Evolutionary conservation across 1,140 invertebrate genomes (phyloP).

Genomic region (Hydropsyche tenuis): DNA sequence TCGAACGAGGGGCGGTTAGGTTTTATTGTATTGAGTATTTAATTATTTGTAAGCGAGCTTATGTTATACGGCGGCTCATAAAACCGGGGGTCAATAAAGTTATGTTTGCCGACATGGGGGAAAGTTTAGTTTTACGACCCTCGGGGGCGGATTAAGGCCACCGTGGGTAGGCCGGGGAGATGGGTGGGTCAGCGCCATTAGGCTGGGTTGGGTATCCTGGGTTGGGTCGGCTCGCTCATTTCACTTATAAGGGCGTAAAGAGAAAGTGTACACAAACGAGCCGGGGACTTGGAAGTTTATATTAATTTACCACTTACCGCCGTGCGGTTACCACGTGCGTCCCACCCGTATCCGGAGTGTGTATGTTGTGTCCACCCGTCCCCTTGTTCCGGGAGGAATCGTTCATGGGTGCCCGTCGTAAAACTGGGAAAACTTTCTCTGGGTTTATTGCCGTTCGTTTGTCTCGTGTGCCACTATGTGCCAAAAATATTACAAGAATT

Average conservation of each 20-base stretch:
- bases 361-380: no score
- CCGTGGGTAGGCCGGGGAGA: background rate
- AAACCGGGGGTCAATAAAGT: constrained; percentile 41
- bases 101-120: constrained; percentile 38
- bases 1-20: background rate
- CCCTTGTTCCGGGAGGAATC: no score
- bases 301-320: constrained; percentile 36
- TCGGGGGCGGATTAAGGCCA: constrained; percentile 33
- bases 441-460: no score
- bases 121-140: constrained; percentile 42
- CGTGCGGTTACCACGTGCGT: constrained; percentile 22
- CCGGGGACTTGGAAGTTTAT: constrained; percentile 36
- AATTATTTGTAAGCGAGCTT: constrained; percentile 42
- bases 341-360: no score
- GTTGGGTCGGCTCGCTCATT: constrained; percentile 4
- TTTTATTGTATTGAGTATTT: constrained; percentile 41
- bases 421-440: no score
- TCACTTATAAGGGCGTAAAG: constrained; percentile 34
- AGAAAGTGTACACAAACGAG: constrained; percentile 36
- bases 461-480: no score
- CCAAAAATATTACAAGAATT: no score
- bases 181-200: constrained; percentile 12
- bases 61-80: constrained; percentile 40
- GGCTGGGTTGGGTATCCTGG: background rate
- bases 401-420: no score